Base-by-base conservation (phyloP, 2,797 vertebrate species). In the Enteromius afrohamiltoni region DNA sequence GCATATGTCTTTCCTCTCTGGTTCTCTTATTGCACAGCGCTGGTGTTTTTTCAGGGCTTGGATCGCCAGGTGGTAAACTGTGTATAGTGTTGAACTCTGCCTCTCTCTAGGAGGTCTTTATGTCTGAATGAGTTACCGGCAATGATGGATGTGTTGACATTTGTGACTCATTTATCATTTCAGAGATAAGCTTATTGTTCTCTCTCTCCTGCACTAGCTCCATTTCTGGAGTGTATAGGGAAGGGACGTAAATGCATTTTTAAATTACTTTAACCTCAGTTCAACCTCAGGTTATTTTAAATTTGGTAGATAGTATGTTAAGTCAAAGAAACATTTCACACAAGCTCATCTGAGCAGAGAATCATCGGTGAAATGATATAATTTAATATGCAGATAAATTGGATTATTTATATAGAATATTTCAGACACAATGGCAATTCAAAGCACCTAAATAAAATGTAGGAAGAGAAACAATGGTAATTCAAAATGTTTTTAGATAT, bases 101-200 rank as follows among this genome's bases (percentile, higher is more conserved):
- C 31, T 42, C 49, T 65, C 21, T 21, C 26, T 29, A 34, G 74
- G 78, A 83, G 51, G 21, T 69, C 47, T 55, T 78, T 47, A 34
- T 78, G 74, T 79, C 71, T 71, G 74, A 70, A 76, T 80, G 67
- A 68, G 17, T 80, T 80, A 37, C 51, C 14, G 47, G 40, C 34
- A 14, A 26, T 58, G 73, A 84, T 45, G 77, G 49, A 69, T 83
- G 76, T 83, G 81, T 55, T 69, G 47, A 68, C 82, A 68, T 55
- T 21, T 68, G 42, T 75, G 82, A 65, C 64, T 71, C 65, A 65
- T 83, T 78, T 74, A 80, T 81, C 55, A 77, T 80, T 47, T 71
- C 11, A 11, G 58, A 40, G 64, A 55, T 45, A 69, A 77, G 49
- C 58, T 81, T 84, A 74, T 87, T 89, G 86, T 87, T 92, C 64